Evolutionary conservation across 2,888 invertebrate genomes (phyloP), one percentile per base, ranked within the genome.

Genomic region (Caradrina kadenii): DNA sequence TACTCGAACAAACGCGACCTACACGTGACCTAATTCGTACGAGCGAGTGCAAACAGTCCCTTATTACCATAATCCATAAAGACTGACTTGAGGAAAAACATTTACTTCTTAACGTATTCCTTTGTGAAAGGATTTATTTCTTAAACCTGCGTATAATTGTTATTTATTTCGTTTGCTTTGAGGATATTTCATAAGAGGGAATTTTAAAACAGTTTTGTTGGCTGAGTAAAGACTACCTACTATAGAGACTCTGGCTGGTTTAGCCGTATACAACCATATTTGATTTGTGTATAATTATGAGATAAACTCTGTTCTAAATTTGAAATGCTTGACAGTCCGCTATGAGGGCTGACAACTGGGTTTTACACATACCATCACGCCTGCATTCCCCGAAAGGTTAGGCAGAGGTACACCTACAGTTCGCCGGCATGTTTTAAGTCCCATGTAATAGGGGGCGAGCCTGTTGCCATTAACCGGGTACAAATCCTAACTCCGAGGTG

Each of bases 91-190:
- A 53, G 50, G 69, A 65, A 76, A 77, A 61, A 67, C 48, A 64
- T 64, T 66, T 42, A 50, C 52, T 70, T 67, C 53, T 52, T 68
- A 60, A 65, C 39, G 58, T 52, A 49, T 70, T 63, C 65, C 45
- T 74, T 63, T 65, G 49, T 21, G 11, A 39, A 53, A 59, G 55
- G 42, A 52, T 69, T 76, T 76, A 63, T 80, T 69, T 69, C 17
- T 56, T 59, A 59, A 74, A 63, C 54, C 58, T 21, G 52, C 42
- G 67, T 66, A 45, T 45, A 69, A 76, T 73, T 74, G 68, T 58
- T 73, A 77, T 80, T 76, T 80, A 60, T 63, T 76, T 56, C n/a
- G 19, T 69, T 64, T 11, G 54, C 56, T 78, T 65, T 78, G 69
- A 54, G 49, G 55, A 52, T 76, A 64, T 70, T 66, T 55, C 63